phyloP scores from a whole-genome alignment of 2,888 invertebrate species.

The Lacanobia oleracea region DNA sequence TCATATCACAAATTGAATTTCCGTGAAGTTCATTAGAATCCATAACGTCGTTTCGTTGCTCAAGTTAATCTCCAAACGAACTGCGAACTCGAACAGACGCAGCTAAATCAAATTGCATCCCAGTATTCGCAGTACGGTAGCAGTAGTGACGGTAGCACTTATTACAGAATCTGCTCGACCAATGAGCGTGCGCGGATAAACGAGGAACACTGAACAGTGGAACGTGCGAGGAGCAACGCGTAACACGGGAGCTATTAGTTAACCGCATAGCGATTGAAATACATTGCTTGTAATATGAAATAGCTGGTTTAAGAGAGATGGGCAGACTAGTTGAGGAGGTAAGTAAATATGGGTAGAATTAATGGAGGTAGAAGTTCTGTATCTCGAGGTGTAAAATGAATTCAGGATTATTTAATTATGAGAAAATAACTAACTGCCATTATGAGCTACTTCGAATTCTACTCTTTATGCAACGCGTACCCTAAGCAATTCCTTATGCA shows the following conservation, averaged over 20 bases:
- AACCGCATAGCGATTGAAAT: constrained; percentile 46
- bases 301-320: constrained; percentile 13
- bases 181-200: constrained; percentile 41
- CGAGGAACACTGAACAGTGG: constrained; percentile 40
- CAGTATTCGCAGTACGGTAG: constrained; percentile 19
- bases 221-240: constrained; percentile 52
- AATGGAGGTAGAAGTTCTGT: no score
- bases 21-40: not conserved
- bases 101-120: constrained; percentile 47
- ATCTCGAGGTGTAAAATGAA: no score
- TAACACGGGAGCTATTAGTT: constrained; percentile 65
- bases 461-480: no score
- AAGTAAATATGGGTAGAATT: not conserved
- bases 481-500: no score
- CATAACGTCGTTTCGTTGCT: not conserved
- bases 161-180: constrained; percentile 41
- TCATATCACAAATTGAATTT: not conserved
- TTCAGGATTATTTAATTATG: no score
- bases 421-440: no score
- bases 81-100: constrained; percentile 29
- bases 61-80: constrained; percentile 28
- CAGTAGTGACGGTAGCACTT: constrained; percentile 32
- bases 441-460: no score
- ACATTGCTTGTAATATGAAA: constrained; percentile 33
- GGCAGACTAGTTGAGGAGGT: not conserved